phyloP scores from a whole-genome alignment of 1,140 invertebrate species.

The Penaeus japonicus region DNA sequence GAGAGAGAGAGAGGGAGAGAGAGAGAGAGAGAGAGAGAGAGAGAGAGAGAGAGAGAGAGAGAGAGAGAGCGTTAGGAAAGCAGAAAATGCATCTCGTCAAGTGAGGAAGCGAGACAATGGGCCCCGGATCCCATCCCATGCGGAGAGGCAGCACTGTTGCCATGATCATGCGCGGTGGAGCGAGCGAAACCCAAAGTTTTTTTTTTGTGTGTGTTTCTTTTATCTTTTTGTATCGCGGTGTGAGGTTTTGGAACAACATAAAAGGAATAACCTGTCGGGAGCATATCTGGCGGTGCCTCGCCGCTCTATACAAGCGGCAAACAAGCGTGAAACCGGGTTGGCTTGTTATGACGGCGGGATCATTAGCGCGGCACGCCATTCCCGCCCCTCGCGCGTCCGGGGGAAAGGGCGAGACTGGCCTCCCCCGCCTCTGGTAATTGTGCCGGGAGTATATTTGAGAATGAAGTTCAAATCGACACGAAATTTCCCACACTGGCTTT shows the following conservation, averaged over 20 bases:
- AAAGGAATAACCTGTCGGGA: no score
- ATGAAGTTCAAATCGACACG: slow-evolving; percentile 21
- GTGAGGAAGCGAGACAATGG: background rate
- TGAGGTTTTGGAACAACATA: no score
- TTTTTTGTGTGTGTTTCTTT: background rate
- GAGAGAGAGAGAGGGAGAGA: background rate
- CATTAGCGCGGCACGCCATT: slow-evolving; percentile 7
- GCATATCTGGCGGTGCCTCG: no score
- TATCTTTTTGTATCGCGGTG: no score
- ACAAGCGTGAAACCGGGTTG: background rate
- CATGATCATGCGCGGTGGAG: no score
- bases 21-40: background rate
- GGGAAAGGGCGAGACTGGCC: background rate
- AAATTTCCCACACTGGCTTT: background rate
- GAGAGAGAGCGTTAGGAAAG: background rate
- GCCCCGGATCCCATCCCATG: no score
- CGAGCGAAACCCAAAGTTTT: background rate
- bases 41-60: background rate
- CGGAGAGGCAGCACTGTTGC: no score
- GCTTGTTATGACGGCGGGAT: background rate
- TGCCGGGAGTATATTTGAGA: slow-evolving; percentile 10
- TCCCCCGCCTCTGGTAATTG: background rate
- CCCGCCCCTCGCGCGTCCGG: background rate
- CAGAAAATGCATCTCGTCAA: background rate
- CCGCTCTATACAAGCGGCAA: background rate